These are phyloP conservation scores for Leptopilina myrica DNA, from an alignment of 2,888 invertebrate species.

Conservation along the genomic window DNA sequence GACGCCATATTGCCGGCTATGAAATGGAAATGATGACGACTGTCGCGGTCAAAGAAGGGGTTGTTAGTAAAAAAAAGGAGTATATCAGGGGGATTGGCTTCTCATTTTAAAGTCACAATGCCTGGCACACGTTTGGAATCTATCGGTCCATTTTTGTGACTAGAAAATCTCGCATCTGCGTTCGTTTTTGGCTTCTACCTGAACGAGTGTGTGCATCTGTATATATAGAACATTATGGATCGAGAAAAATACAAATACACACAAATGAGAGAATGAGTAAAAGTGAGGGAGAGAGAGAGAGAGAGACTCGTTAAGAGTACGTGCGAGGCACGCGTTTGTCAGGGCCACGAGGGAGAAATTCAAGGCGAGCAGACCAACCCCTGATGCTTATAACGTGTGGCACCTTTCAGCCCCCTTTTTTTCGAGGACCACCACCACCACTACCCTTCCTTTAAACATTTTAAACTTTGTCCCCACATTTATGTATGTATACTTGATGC, in stretches of 20 bases:
- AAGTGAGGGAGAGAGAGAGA: neutral
- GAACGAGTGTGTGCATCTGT: slow-evolving; percentile 12
- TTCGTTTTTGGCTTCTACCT: slow-evolving; percentile 50
- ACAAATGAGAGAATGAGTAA: slow-evolving; percentile 2
- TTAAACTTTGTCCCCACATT: slow-evolving; percentile 68
- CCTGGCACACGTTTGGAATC: slow-evolving; percentile 70
- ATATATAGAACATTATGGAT: neutral
- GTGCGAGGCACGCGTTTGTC: slow-evolving; percentile 35
- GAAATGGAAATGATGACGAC: slow-evolving; percentile 50
- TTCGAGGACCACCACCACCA: slow-evolving; percentile 53
- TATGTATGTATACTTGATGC: slow-evolving; percentile 54
- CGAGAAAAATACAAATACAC: slow-evolving; percentile 32
- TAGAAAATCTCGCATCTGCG: slow-evolving; percentile 64
- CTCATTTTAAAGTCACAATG: slow-evolving; percentile 75
- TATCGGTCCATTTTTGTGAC: slow-evolving; percentile 61
- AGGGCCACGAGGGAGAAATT: slow-evolving; percentile 40
- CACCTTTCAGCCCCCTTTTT: slow-evolving; percentile 48
- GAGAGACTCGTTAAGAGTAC: slow-evolving; percentile 22
- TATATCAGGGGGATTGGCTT: slow-evolving; percentile 59
- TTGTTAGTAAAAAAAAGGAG: slow-evolving; percentile 33
- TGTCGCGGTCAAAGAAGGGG: slow-evolving; percentile 48
- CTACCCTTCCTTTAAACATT: slow-evolving; percentile 75
- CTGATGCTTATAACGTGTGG: slow-evolving; percentile 31
- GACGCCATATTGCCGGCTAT: slow-evolving; percentile 53
- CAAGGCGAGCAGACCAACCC: slow-evolving; percentile 46